Evolutionary conservation across 2,113 vertebrate genomes (phyloP), one percentile per base, ranked within the genome.

Genomic region (Lasiurus borealis): DNA sequence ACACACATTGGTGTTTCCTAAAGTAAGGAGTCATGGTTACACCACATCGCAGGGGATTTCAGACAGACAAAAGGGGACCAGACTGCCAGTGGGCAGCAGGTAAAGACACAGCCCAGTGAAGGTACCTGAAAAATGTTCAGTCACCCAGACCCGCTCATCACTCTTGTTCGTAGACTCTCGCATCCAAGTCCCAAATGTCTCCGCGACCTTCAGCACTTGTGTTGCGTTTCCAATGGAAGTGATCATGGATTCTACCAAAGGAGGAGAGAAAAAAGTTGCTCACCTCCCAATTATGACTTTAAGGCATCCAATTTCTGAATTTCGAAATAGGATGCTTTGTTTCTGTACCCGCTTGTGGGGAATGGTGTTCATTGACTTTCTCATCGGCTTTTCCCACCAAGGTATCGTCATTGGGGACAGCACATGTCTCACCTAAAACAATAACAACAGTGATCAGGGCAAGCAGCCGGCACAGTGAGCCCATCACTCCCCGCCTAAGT

Each of bases 141-240:
- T 99, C 91, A 99, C 98, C 99, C 99, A 99, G 94, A 99, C 99
- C 21, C 98, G 98, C 50, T 99, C 98, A 36, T 99, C 99, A 0
- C 98, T 98, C 90, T 95, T 97, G 92, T 97, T 97, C 21, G 98
- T 98, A 0, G 99, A 98, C 97, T 99, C 99, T 91, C 97, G 98
- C 98, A 99, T 99, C 99, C 99, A 99, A 0, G 99, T 98, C 76
- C 99, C 99, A 91, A 99, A 99, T 0, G 99, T 99, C 94, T 97
- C 98, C 77, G 97, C 98, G 18, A 99, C 98, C 72, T 98, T 99
- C 4, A 98, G 97, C 62, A 99, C 97, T 62, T 98, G 98, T 5
- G 97, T 97, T 59, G 99, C 99, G 52, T 98, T 99, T 97, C 99
- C 99, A 52, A 99, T 98, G 27, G 99, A 99, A 10, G 96, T 98